These are phyloP conservation scores for Ennomos erosarius DNA, from an alignment of 2,888 invertebrate genomes.

Conservation along the genomic window DNA sequence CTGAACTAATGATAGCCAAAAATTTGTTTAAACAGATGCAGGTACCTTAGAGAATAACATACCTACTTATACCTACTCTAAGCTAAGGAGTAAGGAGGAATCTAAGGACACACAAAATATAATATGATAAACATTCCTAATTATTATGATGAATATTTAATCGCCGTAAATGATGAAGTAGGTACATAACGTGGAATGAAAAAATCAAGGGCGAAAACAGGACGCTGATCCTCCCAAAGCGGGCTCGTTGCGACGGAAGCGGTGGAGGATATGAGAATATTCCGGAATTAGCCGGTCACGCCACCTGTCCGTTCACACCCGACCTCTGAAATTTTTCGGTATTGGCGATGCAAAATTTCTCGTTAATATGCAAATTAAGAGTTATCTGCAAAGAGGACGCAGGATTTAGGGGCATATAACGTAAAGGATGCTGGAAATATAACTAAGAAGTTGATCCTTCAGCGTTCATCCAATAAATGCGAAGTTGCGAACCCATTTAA, in stretches of 20 bases:
- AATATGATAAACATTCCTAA: too few species aligned
- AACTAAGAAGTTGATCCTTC: slow-evolving; percentile 69
- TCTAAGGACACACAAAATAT: too few species aligned
- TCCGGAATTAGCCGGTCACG: slow-evolving; percentile 59
- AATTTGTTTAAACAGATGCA: too few species aligned
- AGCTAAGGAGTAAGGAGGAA: too few species aligned
- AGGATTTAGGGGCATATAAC: slow-evolving; percentile 70
- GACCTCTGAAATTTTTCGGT: slow-evolving; percentile 75
- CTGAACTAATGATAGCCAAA: too few species aligned
- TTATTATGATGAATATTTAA: too few species aligned
- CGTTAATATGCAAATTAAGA: slow-evolving; percentile 84
- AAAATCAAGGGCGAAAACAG: slow-evolving; percentile 5
- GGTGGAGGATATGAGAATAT: slow-evolving; percentile 63
- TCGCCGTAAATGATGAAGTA: slow-evolving; percentile 1
- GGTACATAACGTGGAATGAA: slow-evolving; percentile 13
- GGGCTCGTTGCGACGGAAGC: slow-evolving; percentile 4
- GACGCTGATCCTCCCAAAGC: background rate
- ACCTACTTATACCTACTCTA: too few species aligned
- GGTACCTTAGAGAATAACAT: too few species aligned
- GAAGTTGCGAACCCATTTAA: slow-evolving; percentile 61
- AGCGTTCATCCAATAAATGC: slow-evolving; percentile 55
- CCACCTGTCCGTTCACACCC: slow-evolving; percentile 79
- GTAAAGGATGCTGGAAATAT: slow-evolving; percentile 61
- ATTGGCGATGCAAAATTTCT: slow-evolving; percentile 80
- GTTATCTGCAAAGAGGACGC: slow-evolving; percentile 74